Conservation (phyloP, 2,888 invertebrate species). For the Scotopteryx bipunctaria region DNA sequence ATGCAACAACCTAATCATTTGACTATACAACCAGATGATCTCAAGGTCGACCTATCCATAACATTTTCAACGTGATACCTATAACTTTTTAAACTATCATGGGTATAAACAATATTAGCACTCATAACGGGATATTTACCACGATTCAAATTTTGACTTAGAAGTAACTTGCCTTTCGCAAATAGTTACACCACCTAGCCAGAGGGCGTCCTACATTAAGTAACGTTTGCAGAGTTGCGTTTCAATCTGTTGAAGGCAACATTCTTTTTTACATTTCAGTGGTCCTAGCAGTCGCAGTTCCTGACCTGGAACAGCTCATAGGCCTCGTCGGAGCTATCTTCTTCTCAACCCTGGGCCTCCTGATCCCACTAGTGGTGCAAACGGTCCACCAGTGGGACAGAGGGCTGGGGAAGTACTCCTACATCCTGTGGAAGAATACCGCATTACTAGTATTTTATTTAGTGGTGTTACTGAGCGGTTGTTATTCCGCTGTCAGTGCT, state of each 20-base stretch:
- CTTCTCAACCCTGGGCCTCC: constrained; percentile 88
- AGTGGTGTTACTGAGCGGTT: constrained; percentile 63
- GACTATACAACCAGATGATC: no score
- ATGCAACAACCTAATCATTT: no score
- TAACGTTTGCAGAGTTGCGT: no score
- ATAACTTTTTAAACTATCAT: no score
- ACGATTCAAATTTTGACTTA: no score
- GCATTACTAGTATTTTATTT: constrained; percentile 63
- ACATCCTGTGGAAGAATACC: constrained; percentile 87
- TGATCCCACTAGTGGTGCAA: constrained; percentile 89
- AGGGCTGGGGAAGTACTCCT: constrained; percentile 84
- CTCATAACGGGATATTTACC: no score
- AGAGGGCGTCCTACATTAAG: no score
- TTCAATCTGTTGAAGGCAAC: background rate
- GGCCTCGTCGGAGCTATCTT: constrained; percentile 93
- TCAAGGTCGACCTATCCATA: no score
- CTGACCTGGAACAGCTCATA: constrained; percentile 93
- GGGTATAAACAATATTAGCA: no score
- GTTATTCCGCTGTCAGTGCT: constrained; percentile 58
- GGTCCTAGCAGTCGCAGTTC: constrained; percentile 89
- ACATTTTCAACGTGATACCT: no score
- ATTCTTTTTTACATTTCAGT: constrained; percentile 77
- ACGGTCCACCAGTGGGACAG: constrained; percentile 88
- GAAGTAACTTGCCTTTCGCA: no score
- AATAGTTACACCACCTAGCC: no score